Base-by-base conservation (phyloP, 2,113 vertebrate genomes). In the Ailuropoda melanoleuca region DNA sequence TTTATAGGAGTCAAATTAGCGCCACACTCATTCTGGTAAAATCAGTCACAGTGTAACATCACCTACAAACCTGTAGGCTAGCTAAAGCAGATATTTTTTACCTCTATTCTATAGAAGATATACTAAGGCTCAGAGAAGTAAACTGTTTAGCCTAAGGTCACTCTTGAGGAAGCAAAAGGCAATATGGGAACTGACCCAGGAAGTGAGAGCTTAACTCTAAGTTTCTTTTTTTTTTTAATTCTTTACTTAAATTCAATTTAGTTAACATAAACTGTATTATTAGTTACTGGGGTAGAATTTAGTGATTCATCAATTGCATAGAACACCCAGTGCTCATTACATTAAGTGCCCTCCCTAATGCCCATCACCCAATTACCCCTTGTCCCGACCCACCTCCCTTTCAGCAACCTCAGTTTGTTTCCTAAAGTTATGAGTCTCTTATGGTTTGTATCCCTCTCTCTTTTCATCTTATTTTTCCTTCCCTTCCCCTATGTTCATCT, bases 131-230 rank as follows among this genome's bases (percentile, higher is more conserved):
- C 66, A 95, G 50, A 56, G 39, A 95, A 72, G 6, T 93, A 88
- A 95, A 91, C 3, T 37, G 75, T 88, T 91, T 64, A 81, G 62
- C 81, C 23, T 68, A 89, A 93, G 13, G 29, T 83, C 85, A 92
- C 6, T 92, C 78, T 97, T 95, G 58, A 93, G 92, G 56, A 88
- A 97, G 58, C 31, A 93, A 97, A 96, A 88, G 18, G 55, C 26
- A 97, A 68, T 66, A 78, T n/a, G 29, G 23, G 26, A 23, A 93
- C 17, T 64, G 77, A 77, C 19, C 1, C 24, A 90, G 31, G 34
- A 43, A 55, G 24, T 53, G 9, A 15, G 24, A 43, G 34, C 89
- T 97, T 80, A 89, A 84, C 56, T 66, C 9, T 46, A 85, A 80
- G 48, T 86, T 96, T 66, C 31, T 68, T 68, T 68, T n/a, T 43